Percentiles rank a stretch among this genome's conserved stretches.
These are phyloP conservation scores for Poecile montanus DNA, from an alignment of 2,797 vertebrate genomes.

Conservation along the genomic window DNA sequence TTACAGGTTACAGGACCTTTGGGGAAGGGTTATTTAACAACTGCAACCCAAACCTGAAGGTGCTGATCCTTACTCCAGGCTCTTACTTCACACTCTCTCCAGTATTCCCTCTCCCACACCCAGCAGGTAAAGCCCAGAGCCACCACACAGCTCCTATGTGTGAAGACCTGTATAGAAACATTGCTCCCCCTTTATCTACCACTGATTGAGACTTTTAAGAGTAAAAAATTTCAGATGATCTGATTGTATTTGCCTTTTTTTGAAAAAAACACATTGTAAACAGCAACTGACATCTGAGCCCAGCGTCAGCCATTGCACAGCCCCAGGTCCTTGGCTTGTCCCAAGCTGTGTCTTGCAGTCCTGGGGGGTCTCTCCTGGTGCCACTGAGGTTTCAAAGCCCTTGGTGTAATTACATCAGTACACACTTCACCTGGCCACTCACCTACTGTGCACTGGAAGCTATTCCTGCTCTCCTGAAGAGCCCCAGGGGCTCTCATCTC, in stretches of 20 bases:
- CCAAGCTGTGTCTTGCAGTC: background rate
- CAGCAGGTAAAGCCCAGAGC: background rate
- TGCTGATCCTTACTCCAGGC: background rate
- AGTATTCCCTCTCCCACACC: background rate
- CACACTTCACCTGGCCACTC: background rate
- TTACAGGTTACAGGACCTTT: background rate
- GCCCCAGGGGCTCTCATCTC: background rate
- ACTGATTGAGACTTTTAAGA: background rate
- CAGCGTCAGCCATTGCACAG: background rate
- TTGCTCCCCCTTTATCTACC: background rate
- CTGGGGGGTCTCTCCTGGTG: background rate
- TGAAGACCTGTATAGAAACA: background rate
- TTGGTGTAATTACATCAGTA: fast-evolving
- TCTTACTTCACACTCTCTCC: background rate
- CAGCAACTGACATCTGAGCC: background rate
- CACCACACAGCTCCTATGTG: background rate
- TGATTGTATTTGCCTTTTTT: background rate
- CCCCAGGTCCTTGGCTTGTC: background rate
- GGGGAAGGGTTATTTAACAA: background rate
- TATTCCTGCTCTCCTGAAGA: background rate
- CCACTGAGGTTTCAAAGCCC: background rate
- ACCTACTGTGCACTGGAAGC: background rate
- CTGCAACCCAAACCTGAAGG: fast-evolving
- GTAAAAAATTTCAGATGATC: background rate
- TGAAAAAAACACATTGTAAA: background rate